Percentiles rank a stretch among this genome's conserved stretches.
Conservation (phyloP, 1,140 invertebrate genomes). For the Drosophila melanica region DNA sequence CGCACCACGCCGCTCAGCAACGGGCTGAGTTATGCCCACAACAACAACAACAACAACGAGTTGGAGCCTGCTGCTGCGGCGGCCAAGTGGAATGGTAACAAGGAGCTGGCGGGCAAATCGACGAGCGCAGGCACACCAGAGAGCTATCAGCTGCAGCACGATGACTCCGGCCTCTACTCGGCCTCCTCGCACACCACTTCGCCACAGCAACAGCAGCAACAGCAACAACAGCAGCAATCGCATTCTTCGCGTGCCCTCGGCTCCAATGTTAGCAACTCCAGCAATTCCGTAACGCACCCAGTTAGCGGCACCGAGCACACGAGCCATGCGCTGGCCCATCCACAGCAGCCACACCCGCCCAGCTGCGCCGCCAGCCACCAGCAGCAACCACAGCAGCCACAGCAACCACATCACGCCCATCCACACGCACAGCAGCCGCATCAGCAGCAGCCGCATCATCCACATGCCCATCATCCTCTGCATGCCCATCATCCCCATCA, state of each 20-base stretch:
- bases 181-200: slow-evolving; percentile 80
- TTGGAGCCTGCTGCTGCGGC: slow-evolving; percentile 45
- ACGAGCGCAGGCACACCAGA: slow-evolving; percentile 69
- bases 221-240: slow-evolving; percentile 63
- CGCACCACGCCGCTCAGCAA: slow-evolving; percentile 70
- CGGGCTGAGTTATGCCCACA: slow-evolving; percentile 60
- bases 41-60: slow-evolving; percentile 64
- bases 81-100: slow-evolving; percentile 78
- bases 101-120: slow-evolving; percentile 61
- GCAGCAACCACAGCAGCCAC: slow-evolving; percentile 10
- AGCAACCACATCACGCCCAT: not conserved
- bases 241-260: slow-evolving; percentile 56
- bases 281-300: slow-evolving; percentile 53
- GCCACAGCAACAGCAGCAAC: slow-evolving; percentile 70
- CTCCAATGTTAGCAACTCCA: slow-evolving; percentile 64
- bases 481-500: slow-evolving; percentile 48
- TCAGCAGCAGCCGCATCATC: slow-evolving; percentile 10
- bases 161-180: slow-evolving; percentile 80
- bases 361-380: slow-evolving; percentile 4
- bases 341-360: slow-evolving; percentile 7
- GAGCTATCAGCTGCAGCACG: slow-evolving; percentile 76
- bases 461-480: slow-evolving; percentile 24
- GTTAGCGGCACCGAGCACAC: slow-evolving; percentile 50
- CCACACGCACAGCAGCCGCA: slow-evolving; percentile 5
- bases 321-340: slow-evolving; percentile 44